These are phyloP conservation scores for Tholera decimalis DNA, from an alignment of 2,888 invertebrate genomes.

Conservation along the genomic window DNA sequence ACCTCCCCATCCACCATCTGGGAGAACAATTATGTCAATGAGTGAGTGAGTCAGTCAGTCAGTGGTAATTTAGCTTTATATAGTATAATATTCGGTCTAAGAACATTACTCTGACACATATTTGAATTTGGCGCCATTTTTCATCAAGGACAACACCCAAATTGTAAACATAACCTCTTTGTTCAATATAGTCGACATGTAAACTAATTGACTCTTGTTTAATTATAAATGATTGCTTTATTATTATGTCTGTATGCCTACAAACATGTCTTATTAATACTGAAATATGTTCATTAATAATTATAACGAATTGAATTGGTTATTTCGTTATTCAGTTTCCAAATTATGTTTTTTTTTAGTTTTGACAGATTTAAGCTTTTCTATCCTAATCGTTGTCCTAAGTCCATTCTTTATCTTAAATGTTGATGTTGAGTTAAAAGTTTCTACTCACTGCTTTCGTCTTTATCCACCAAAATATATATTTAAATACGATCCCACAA, in stretches of 20 bases:
- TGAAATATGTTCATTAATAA: neutral
- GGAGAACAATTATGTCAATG: too few relatives aligned
- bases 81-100: too few relatives aligned
- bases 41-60: too few relatives aligned
- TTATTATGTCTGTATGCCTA: neutral
- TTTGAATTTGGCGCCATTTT: constrained; percentile 39
- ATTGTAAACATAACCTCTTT: constrained; percentile 41
- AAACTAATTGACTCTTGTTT: neutral
- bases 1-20: too few relatives aligned
- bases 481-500: neutral
- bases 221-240: neutral
- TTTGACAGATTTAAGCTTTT: neutral
- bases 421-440: too few relatives aligned
- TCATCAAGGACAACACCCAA: constrained; percentile 28
- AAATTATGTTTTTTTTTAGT: neutral
- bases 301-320: neutral
- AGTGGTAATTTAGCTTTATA: too few relatives aligned
- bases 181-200: neutral
- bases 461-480: neutral
- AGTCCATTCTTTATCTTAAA: neutral
- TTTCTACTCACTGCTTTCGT: constrained; percentile 23
- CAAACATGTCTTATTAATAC: neutral
- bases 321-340: neutral
- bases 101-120: neutral
- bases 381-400: neutral